Percentiles rank a stretch among this genome's conserved stretches.
phyloP scores from a whole-genome alignment of 1,140 invertebrate genomes.

The Atta texana region DNA sequence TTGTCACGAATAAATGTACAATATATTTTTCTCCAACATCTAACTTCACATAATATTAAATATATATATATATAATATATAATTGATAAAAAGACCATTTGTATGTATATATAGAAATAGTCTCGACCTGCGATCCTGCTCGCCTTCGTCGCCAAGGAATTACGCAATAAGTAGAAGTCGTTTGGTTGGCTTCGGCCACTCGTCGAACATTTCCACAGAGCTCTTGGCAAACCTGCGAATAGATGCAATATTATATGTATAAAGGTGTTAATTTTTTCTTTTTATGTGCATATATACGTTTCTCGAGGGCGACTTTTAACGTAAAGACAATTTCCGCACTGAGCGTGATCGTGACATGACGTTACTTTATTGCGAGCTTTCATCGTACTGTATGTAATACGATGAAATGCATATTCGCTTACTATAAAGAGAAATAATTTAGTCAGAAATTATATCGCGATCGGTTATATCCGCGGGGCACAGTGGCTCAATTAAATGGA shows the following conservation, averaged over 20 bases:
- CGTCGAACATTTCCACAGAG: constrained; percentile 76
- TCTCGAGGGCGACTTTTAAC: not conserved
- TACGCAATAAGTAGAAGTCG: constrained; percentile 85
- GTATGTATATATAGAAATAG: constrained; percentile 78
- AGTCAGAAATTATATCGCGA: not conserved
- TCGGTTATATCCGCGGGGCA: not conserved
- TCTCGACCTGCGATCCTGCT: constrained; percentile 83
- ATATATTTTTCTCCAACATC: not conserved
- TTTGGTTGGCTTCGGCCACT: constrained; percentile 79
- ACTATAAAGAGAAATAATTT: not conserved
- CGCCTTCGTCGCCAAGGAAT: constrained; percentile 84
- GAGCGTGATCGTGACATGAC: not conserved
- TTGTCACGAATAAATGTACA: constrained; percentile 6
- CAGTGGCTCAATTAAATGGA: not conserved
- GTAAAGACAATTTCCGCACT: constrained; percentile 1
- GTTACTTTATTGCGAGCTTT: too few species aligned
- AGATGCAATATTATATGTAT: constrained; percentile 53
- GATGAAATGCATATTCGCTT: not conserved
- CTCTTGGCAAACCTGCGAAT: constrained; percentile 74
- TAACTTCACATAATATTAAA: not conserved
- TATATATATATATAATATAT: not conserved
- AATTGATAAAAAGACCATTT: constrained; percentile 15
- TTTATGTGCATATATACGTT: not conserved
- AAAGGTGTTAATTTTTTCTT: constrained; percentile 35
- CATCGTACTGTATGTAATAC: not conserved